Base-by-base conservation (phyloP, 2,888 invertebrate species). In the Melieria crassipennis region DNA sequence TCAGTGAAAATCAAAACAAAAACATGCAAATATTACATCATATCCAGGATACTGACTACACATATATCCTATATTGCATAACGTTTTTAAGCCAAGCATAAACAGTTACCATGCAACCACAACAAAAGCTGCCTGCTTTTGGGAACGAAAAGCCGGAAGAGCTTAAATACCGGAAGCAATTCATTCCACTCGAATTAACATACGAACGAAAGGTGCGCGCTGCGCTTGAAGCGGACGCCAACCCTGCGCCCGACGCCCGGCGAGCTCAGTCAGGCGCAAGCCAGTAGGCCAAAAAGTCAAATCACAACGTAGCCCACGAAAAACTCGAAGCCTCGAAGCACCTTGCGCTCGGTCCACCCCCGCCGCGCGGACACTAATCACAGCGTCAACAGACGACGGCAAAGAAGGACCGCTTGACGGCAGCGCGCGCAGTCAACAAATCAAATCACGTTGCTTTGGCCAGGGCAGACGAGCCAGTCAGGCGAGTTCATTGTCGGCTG, bases 181-280 rank as follows among this genome's bases (percentile, higher is more conserved):
- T 81, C 81, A 80, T 82, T 82, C 81, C 80, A 80, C 79, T 78
- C 80, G 80, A 82, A 81, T 82, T 81, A 81, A 77, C 80, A 81
- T 81, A 81, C 77, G 73, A 61, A 61, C 72, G 66, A 69, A 48
- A 58, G 58, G 7, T 10, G 60, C 60, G 61, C 57, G 69, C 45
- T 68, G 45, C 10, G 65, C 67, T 30, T 30, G 30, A 58, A 43
- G 7, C 9, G 60, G 61, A 52, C 57, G 69, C 50, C 65, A 43
- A n/a, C 61, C 67, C 46, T 30, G 69, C 60, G 48, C 60, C 62
- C 55, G 70, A 68, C 77, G 76, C 75, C 75, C 73, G 75, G 74
- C 10, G n/a, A 62, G 50, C 55, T 45, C 61, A 64, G 43, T 69
- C 57, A 64, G 47, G 56, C 48, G 47, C 46, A 63, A 69, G 55